Conservation (phyloP, 2,797 vertebrate genomes). For the Lepilemur septentrionalis region DNA sequence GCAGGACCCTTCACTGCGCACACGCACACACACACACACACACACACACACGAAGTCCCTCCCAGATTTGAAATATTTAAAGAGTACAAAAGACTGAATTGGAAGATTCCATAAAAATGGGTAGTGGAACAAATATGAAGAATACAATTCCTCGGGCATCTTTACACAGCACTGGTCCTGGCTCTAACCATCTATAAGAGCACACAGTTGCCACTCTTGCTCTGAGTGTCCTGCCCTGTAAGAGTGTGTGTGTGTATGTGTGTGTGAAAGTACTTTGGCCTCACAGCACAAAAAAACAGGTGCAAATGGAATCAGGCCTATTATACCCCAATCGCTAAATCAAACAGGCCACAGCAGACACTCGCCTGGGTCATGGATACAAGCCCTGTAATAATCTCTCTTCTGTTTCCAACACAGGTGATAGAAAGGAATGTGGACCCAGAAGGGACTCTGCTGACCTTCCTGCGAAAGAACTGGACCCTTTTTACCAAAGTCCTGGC, state of each 20-base stretch:
- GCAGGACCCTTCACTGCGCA: not conserved
- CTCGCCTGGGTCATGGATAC: not conserved
- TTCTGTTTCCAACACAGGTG: constrained; percentile 81
- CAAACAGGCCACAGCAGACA: not conserved
- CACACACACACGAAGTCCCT: not conserved
- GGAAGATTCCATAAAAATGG: not conserved
- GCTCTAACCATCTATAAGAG: not conserved
- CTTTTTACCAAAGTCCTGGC: constrained; percentile 57
- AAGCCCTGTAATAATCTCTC: not conserved
- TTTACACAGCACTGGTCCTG: not conserved
- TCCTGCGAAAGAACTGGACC: constrained; percentile 87
- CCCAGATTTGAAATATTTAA: not conserved
- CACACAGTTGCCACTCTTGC: not conserved
- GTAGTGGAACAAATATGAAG: not conserved
- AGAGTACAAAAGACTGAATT: not conserved
- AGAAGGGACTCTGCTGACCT: constrained; percentile 87
- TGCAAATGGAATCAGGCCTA: not conserved
- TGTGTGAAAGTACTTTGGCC: not conserved
- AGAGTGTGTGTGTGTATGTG: not conserved
- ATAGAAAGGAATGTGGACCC: constrained; percentile 86
- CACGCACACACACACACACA: not conserved
- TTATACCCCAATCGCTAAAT: not conserved
- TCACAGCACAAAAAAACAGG: not conserved
- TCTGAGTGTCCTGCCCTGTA: not conserved
- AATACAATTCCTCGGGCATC: rapidly evolving